Evolutionary conservation across 2,113 vertebrate species (phyloP).

Genomic region (Chaenogobius annularis): DNA sequence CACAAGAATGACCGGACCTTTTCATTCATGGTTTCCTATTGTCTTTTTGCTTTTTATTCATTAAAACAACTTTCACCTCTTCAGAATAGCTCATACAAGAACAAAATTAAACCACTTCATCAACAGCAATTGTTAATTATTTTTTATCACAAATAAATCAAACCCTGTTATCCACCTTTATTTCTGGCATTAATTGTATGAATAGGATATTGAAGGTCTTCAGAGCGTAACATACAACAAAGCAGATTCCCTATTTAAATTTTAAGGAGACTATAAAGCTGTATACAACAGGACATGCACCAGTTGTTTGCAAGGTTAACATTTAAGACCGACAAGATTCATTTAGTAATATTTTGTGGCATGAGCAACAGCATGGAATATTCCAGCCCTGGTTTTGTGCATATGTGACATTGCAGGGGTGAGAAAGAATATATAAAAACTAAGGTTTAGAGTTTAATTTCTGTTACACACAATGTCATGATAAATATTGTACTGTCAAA

Average conservation of each 20-base stretch:
- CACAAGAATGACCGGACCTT: not conserved
- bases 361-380: not conserved
- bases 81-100: conserved; percentile 10
- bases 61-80: conserved; percentile 8
- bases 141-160: conserved; percentile 7
- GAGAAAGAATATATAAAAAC: too few relatives aligned
- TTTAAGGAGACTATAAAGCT: not conserved
- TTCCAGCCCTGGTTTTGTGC: not conserved
- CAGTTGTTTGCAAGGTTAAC: not conserved
- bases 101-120: conserved; percentile 25
- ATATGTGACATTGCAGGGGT: not conserved
- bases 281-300: not conserved
- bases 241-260: not conserved
- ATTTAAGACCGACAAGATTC: not conserved
- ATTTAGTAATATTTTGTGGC: not conserved
- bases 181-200: not conserved
- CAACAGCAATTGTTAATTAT: conserved; percentile 8
- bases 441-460: too few relatives aligned
- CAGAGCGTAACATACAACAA: not conserved
- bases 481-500: not conserved
- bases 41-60: conserved; percentile 5
- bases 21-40: not conserved
- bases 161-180: not conserved
- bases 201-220: not conserved
- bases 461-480: too few relatives aligned